These are phyloP conservation scores for Nasonia longicornis DNA, from an alignment of 1,140 invertebrate species.

Conservation along the genomic window DNA sequence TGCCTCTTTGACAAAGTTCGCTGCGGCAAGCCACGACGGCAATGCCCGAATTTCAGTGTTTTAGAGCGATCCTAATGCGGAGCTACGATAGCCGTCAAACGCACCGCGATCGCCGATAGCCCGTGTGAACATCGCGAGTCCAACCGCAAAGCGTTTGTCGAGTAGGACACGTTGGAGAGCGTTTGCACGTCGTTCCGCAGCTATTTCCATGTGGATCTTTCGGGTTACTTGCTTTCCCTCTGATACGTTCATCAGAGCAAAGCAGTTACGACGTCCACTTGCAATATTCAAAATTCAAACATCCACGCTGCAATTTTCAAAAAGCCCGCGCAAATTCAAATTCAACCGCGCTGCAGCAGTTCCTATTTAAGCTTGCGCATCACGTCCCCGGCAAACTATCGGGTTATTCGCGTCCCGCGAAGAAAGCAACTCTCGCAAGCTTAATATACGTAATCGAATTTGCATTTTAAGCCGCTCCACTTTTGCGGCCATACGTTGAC, in stretches of 20 bases:
- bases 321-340: not conserved
- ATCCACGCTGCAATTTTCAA: not conserved
- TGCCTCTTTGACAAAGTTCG: not conserved
- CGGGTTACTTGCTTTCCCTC: too few species aligned
- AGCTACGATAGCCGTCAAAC: not conserved
- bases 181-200: not conserved
- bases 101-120: not conserved
- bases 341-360: not conserved
- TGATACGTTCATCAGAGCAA: too few species aligned
- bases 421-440: slow-evolving; percentile 2
- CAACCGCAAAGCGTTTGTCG: not conserved
- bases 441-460: slow-evolving; percentile 32
- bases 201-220: not conserved
- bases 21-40: not conserved
- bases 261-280: too few species aligned
- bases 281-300: too few species aligned
- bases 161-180: not conserved
- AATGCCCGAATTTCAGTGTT: not conserved
- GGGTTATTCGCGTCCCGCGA: not conserved
- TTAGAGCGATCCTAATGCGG: not conserved
- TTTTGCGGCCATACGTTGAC: not conserved
- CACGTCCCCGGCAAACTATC: slow-evolving; percentile 4
- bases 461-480: slow-evolving; percentile 28
- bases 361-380: not conserved
- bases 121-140: not conserved